Evolutionary conservation across 2,888 invertebrate genomes (phyloP).

Genomic region (Trachelus troglodyta): DNA sequence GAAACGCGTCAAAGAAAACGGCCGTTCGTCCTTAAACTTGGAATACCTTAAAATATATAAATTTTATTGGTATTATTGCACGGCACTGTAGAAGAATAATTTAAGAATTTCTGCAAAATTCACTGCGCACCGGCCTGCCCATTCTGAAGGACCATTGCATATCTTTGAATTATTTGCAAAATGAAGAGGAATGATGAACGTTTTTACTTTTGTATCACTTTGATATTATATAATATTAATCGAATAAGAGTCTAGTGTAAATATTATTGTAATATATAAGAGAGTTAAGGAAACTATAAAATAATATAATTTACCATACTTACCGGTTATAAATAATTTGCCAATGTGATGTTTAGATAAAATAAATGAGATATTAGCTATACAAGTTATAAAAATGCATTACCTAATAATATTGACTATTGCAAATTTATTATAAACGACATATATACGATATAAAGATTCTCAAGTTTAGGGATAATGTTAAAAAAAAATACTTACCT

Average conservation of each 20-base stretch:
- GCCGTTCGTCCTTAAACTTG: neutral
- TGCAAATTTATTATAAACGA: conserved; percentile 12
- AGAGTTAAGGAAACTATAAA: conserved; percentile 23
- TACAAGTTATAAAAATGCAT: conserved; percentile 5
- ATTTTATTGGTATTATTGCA: neutral
- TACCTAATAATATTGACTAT: conserved; percentile 32
- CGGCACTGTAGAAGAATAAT: neutral
- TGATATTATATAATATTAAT: conserved; percentile 17
- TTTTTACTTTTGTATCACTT: conserved; percentile 37
- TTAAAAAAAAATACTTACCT: conserved; percentile 15
- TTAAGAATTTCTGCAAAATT: neutral
- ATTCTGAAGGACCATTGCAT: neutral
- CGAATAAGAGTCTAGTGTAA: conserved; percentile 7
- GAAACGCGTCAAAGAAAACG: too few relatives aligned
- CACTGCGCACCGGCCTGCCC: neutral
- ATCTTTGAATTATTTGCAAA: conserved; percentile 23
- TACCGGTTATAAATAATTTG: conserved; percentile 38
- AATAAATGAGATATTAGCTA: conserved; percentile 28
- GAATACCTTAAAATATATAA: neutral
- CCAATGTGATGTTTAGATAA: conserved; percentile 61
- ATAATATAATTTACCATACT: conserved; percentile 35
- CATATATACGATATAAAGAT: conserved; percentile 12
- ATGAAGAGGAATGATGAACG: conserved; percentile 17
- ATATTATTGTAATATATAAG: conserved; percentile 31
- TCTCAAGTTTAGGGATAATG: conserved; percentile 18